These are phyloP conservation scores for Dioctria linearis DNA, from an alignment of 2,888 invertebrate genomes.

Conservation along the genomic window DNA sequence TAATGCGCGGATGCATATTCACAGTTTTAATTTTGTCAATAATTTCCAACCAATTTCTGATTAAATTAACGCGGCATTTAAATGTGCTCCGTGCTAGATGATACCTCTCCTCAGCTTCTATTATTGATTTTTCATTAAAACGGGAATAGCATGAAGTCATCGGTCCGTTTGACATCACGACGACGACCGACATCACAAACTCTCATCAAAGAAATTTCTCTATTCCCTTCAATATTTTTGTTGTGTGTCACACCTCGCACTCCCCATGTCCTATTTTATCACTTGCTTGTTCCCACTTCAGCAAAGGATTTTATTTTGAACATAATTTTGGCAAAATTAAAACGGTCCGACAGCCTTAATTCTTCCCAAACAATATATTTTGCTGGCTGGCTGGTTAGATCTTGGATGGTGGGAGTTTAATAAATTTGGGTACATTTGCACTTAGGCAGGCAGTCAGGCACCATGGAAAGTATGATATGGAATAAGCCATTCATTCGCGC, in stretches of 20 bases:
- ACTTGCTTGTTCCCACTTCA: not conserved
- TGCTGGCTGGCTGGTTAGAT: too few species aligned
- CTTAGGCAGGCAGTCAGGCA: not conserved
- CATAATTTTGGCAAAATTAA: conserved; percentile 4
- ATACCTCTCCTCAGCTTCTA: conserved; percentile 24
- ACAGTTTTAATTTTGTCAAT: too few species aligned
- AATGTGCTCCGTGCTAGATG: not conserved
- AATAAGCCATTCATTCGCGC: not conserved
- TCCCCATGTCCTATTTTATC: not conserved
- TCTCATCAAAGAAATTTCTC: conserved; percentile 9
- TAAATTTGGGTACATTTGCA: not conserved
- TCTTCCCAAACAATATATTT: too few species aligned
- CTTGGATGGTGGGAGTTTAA: too few species aligned
- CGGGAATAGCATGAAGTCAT: conserved; percentile 36
- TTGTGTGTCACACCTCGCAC: not conserved
- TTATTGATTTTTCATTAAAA: conserved; percentile 43
- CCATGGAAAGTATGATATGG: too few species aligned
- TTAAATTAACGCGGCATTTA: conserved; percentile 18
- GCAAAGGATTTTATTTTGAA: not conserved
- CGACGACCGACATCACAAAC: too few species aligned
- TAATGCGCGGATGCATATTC: too few species aligned
- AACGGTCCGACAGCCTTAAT: not conserved
- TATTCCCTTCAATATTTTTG: not conserved
- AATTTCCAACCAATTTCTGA: not conserved
- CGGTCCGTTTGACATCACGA: conserved; percentile 22